Percentiles rank a stretch among this genome's conserved stretches.
Evolutionary conservation across 2,888 invertebrate genomes (phyloP).

Genomic region (Brenthis daphne): DNA sequence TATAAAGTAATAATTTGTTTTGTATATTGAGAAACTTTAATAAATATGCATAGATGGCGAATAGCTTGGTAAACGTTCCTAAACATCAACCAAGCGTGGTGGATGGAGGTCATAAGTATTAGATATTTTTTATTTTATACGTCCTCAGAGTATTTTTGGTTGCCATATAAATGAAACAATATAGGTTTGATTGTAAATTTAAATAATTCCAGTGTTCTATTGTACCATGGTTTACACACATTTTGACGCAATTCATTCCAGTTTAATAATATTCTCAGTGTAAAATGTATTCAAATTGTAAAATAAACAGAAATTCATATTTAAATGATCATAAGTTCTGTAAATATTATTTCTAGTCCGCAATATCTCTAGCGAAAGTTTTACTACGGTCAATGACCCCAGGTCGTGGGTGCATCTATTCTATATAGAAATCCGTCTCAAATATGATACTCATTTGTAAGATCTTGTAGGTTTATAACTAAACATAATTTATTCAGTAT

Average conservation of each 20-base stretch:
- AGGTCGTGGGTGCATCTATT: slow-evolving; percentile 58
- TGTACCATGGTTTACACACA: no score
- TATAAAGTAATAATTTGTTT: not conserved
- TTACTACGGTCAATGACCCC: slow-evolving; percentile 60
- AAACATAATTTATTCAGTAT: no score
- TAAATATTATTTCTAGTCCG: slow-evolving; percentile 25
- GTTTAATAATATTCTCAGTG: no score
- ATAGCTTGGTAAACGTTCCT: slow-evolving; percentile 1
- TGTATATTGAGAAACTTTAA: not conserved
- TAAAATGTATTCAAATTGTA: not conserved
- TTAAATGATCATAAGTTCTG: not conserved
- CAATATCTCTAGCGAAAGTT: slow-evolving; percentile 64
- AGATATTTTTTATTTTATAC: not conserved
- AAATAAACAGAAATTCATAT: not conserved
- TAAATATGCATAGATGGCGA: slow-evolving; percentile 5
- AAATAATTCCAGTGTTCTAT: no score
- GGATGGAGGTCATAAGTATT: slow-evolving; percentile 30
- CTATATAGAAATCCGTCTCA: slow-evolving; percentile 55
- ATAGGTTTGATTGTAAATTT: no score
- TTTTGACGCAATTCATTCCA: no score
- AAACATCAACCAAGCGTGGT: slow-evolving; percentile 23
- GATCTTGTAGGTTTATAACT: not conserved
- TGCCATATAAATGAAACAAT: no score
- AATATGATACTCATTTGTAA: slow-evolving; percentile 52
- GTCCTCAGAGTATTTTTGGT: no score